phyloP scores from a whole-genome alignment of 2,113 vertebrate genomes.

The Hippotragus niger region DNA sequence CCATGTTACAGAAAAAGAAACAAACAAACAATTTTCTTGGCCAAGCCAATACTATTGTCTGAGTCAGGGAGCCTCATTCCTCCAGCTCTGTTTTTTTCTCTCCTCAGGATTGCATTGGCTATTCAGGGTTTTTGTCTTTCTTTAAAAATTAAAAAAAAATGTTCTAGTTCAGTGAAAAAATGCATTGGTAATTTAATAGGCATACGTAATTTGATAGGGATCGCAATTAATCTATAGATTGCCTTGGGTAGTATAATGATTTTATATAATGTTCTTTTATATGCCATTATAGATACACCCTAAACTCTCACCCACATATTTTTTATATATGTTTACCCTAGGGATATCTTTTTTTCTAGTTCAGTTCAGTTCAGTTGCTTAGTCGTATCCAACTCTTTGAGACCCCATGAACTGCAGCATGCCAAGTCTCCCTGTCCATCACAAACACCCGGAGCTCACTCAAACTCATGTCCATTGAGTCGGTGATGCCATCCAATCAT shows the following conservation, averaged over 20 bases:
- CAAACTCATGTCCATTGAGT: too few species aligned
- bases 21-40: background rate
- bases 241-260: background rate
- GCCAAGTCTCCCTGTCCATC: background rate
- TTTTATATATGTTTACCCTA: background rate
- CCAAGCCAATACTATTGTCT: background rate
- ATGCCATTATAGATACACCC: background rate
- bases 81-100: background rate
- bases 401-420: background rate
- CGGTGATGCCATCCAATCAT: fast-evolving
- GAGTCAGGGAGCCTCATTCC: background rate
- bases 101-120: background rate
- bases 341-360: background rate
- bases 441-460: too few species aligned
- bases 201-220: background rate
- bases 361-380: background rate
- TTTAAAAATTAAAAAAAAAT: background rate
- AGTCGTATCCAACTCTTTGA: fast-evolving
- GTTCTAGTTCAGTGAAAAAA: background rate
- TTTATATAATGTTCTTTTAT: background rate
- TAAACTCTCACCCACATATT: background rate
- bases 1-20: background rate
- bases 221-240: background rate
- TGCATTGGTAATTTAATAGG: background rate
- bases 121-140: background rate